Conservation (phyloP, 2,888 invertebrate genomes). For the Euspilapteryx auroguttella region DNA sequence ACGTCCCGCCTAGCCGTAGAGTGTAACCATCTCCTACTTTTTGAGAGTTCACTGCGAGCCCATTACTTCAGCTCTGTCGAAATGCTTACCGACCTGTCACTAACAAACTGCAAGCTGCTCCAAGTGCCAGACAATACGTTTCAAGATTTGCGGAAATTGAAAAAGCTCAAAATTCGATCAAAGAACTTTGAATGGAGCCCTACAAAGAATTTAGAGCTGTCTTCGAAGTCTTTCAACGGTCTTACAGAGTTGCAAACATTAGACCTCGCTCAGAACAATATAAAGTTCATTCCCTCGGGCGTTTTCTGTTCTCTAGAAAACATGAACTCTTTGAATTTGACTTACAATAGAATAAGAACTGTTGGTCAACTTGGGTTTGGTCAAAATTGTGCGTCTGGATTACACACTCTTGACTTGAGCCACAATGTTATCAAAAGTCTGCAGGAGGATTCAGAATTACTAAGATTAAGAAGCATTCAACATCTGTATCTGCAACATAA, state of each 20-base stretch:
- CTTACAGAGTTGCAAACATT: conserved; percentile 78
- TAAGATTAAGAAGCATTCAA: conserved; percentile 75
- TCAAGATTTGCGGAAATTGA: conserved; percentile 77
- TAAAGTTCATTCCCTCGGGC: conserved; percentile 77
- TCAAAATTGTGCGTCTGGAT: conserved; percentile 66
- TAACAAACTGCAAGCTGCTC: conserved; percentile 80
- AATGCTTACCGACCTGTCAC: conserved; percentile 72
- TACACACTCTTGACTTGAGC: conserved; percentile 79
- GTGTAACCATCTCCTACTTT: conserved; percentile 76
- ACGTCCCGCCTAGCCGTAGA: conserved; percentile 73
- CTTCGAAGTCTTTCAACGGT: conserved; percentile 71
- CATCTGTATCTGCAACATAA: conserved; percentile 82
- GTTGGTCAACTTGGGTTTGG: conserved; percentile 76
- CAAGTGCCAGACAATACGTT: conserved; percentile 77
- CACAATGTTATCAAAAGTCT: conserved; percentile 75
- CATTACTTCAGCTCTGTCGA: conserved; percentile 73
- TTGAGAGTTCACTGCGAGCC: conserved; percentile 75
- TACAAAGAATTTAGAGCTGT: conserved; percentile 74
- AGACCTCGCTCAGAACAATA: conserved; percentile 82
- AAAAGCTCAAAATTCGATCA: conserved; percentile 76
- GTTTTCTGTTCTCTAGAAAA: conserved; percentile 79
- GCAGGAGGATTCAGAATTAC: conserved; percentile 74
- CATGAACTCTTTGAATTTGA: conserved; percentile 81
- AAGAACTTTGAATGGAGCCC: conserved; percentile 80
- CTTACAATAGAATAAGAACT: conserved; percentile 79